These are phyloP conservation scores for Gisinianus flammeolus DNA, from an alignment of 2,888 invertebrate genomes.

Conservation along the genomic window DNA sequence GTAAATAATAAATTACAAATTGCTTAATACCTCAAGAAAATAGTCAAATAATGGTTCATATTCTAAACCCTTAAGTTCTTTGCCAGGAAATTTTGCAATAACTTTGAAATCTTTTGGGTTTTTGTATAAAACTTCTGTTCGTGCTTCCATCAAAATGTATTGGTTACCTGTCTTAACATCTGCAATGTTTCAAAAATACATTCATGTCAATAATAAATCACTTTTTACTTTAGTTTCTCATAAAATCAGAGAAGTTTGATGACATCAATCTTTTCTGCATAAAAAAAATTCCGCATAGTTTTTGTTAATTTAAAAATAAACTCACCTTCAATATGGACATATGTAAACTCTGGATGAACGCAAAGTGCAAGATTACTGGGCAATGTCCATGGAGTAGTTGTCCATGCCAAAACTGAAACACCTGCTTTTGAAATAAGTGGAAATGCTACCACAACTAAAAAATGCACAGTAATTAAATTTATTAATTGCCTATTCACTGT, in stretches of 20 bases:
- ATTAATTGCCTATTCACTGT: background rate
- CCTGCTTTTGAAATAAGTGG: constrained; percentile 75
- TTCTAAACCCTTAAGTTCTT: constrained; percentile 74
- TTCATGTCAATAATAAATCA: background rate
- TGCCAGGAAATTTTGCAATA: constrained; percentile 79
- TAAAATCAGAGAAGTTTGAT: background rate
- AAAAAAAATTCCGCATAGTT: background rate
- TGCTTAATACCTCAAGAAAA: constrained; percentile 69
- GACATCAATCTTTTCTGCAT: too few relatives aligned
- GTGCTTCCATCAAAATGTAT: constrained; percentile 84
- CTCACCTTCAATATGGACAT: constrained; percentile 74
- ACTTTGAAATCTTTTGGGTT: constrained; percentile 78
- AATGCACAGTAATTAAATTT: background rate
- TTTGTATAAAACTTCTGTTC: constrained; percentile 80
- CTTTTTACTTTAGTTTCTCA: background rate
- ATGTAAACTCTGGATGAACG: constrained; percentile 85
- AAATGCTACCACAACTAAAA: constrained; percentile 79
- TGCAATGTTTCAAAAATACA: constrained; percentile 56
- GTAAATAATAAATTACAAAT: background rate
- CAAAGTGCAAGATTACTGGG: constrained; percentile 95
- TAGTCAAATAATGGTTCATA: constrained; percentile 93
- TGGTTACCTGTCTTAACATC: constrained; percentile 70
- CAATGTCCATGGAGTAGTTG: constrained; percentile 99
- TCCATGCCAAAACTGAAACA: constrained; percentile 88
- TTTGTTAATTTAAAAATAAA: background rate